phyloP scores from a whole-genome alignment of 2,113 vertebrate species.

The Catharus bicknelli region DNA sequence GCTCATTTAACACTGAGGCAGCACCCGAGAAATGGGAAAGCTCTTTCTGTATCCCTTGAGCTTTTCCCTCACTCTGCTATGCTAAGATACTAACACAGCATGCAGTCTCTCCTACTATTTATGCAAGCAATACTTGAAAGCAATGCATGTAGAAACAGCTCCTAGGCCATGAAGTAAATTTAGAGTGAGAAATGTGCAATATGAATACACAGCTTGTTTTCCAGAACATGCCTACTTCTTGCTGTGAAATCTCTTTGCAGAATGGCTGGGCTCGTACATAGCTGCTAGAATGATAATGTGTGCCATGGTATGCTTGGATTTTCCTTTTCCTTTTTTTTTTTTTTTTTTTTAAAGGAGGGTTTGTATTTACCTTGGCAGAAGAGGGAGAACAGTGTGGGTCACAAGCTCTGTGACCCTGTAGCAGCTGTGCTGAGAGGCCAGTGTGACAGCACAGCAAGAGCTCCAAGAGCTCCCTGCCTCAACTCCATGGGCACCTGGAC shows the following conservation, averaged over 20 bases:
- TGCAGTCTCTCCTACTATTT: background rate
- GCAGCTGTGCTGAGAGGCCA: background rate
- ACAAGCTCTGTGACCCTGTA: background rate
- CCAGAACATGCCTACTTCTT: background rate
- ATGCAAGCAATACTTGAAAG: background rate
- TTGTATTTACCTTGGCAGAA: background rate
- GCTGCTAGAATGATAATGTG: background rate
- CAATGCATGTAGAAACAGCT: background rate
- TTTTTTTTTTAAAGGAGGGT: rapidly evolving
- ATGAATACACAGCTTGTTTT: background rate
- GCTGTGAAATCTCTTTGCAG: background rate
- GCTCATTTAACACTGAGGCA: background rate
- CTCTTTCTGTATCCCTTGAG: background rate
- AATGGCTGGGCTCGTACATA: background rate
- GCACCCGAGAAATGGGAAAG: background rate
- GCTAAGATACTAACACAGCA: background rate
- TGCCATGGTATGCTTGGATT: rapidly evolving
- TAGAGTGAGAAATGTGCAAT: background rate
- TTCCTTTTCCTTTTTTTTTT: background rate
- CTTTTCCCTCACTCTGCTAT: background rate
- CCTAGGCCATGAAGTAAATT: background rate
- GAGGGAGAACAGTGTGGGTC: rapidly evolving
- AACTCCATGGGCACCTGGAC: no score
- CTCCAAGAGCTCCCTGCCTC: background rate
- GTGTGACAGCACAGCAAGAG: background rate